Percentiles rank a stretch among this genome's conserved stretches.
phyloP scores from a whole-genome alignment of 2,888 invertebrate genomes.

The Drepanosiphum platanoidis region DNA sequence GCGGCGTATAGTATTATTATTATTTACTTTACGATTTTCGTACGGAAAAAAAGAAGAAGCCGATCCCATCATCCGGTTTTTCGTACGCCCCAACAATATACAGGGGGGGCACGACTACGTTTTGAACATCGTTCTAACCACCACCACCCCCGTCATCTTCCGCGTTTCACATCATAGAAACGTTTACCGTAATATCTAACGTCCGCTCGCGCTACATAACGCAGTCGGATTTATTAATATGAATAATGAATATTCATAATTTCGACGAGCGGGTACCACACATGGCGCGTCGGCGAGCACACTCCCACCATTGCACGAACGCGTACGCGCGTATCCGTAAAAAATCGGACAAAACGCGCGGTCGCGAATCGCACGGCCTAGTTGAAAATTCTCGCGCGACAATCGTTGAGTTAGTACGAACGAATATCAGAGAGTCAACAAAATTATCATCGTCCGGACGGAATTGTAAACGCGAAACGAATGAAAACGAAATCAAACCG shows the following conservation, averaged over 20 bases:
- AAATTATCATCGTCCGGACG: background rate
- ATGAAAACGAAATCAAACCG: background rate
- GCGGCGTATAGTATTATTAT: no score
- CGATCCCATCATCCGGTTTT: background rate
- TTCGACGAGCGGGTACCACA: background rate
- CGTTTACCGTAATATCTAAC: background rate
- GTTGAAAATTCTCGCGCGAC: slow-evolving; percentile 4
- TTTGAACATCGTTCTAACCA: background rate
- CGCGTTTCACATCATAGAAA: background rate
- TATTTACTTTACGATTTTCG: background rate
- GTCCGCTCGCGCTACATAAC: background rate
- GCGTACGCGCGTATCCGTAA: no score
- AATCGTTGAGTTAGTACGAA: background rate
- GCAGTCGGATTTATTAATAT: background rate
- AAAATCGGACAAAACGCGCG: background rate
- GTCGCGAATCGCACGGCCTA: background rate
- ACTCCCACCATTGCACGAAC: no score
- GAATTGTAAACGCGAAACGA: background rate
- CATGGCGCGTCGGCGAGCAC: background rate
- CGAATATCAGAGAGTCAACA: background rate
- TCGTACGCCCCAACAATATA: background rate
- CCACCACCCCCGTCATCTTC: background rate
- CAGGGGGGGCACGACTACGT: background rate
- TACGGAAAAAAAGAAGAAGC: background rate
- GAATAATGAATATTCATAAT: background rate